These are phyloP conservation scores for Incurvaria masculella DNA, from an alignment of 2,888 invertebrate genomes.

Conservation along the genomic window DNA sequence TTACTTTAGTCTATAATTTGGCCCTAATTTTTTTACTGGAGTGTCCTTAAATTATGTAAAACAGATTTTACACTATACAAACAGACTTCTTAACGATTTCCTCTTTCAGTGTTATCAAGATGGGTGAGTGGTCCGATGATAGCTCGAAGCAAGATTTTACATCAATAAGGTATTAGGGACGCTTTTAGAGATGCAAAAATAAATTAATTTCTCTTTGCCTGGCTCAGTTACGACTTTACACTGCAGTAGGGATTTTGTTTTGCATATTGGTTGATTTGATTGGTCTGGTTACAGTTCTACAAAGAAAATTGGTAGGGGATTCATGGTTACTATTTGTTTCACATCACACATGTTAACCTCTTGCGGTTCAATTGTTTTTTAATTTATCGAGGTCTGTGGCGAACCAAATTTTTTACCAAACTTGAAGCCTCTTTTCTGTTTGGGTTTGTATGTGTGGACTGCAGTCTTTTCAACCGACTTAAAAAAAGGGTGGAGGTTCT, in stretches of 20 bases:
- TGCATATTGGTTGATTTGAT: not conserved
- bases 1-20: too few relatives aligned
- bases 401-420: not conserved
- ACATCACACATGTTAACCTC: not conserved
- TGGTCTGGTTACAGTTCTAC: not conserved
- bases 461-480: too few relatives aligned
- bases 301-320: not conserved
- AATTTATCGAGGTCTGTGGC: not conserved
- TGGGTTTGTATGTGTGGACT: not conserved
- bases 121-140: too few relatives aligned
- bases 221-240: slow-evolving; percentile 11
- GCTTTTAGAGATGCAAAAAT: too few relatives aligned
- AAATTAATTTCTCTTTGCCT: slow-evolving; percentile 14
- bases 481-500: too few relatives aligned
- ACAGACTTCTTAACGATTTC: too few relatives aligned
- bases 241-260: not conserved
- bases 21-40: too few relatives aligned
- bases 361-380: not conserved
- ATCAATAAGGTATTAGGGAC: too few relatives aligned
- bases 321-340: not conserved
- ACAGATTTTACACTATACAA: too few relatives aligned
- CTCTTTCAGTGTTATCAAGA: too few relatives aligned
- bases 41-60: too few relatives aligned
- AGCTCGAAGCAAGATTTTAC: too few relatives aligned
- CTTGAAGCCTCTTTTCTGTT: not conserved